Percentiles rank a stretch among this genome's conserved stretches.
Evolutionary conservation across 2,888 invertebrate species (phyloP).

Genomic region (Epistrophella euchroma): DNA sequence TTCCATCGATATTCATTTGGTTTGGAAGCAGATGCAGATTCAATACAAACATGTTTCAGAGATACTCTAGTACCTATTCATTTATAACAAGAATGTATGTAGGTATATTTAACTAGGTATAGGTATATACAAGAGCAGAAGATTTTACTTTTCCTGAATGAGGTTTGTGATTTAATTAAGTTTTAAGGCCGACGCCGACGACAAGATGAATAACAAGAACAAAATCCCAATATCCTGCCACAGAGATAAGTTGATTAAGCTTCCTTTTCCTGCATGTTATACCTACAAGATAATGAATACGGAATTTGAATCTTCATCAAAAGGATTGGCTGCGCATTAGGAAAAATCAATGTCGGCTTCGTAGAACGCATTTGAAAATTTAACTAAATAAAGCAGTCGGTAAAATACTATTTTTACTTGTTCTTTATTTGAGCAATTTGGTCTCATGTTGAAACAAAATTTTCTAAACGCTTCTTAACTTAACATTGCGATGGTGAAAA

Average conservation of each 20-base stretch:
- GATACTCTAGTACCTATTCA: neutral
- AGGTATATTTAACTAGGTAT: neutral
- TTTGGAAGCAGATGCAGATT: conserved; percentile 12
- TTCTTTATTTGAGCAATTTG: no score
- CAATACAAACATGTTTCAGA: neutral
- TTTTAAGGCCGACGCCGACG: neutral
- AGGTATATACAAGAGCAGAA: neutral
- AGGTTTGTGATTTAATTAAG: conserved; percentile 60
- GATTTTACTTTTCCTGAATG: conserved; percentile 2
- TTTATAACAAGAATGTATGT: neutral
- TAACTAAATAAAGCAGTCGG: neutral
- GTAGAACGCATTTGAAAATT: neutral
- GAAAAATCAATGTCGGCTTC: conserved; percentile 9
- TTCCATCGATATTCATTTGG: conserved; percentile 35
- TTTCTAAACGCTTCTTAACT: no score
- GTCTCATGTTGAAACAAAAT: no score
- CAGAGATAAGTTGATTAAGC: conserved; percentile 39
- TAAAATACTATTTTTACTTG: no score
- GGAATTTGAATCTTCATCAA: neutral
- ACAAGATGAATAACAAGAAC: conserved; percentile 11
- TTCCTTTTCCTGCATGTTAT: neutral
- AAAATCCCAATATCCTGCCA: conserved; percentile 40
- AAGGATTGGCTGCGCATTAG: neutral
- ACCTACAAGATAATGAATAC: no score
- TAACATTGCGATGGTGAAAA: no score